These are phyloP conservation scores for Caretta caretta DNA, from an alignment of 2,113 vertebrate genomes.

Conservation along the genomic window DNA sequence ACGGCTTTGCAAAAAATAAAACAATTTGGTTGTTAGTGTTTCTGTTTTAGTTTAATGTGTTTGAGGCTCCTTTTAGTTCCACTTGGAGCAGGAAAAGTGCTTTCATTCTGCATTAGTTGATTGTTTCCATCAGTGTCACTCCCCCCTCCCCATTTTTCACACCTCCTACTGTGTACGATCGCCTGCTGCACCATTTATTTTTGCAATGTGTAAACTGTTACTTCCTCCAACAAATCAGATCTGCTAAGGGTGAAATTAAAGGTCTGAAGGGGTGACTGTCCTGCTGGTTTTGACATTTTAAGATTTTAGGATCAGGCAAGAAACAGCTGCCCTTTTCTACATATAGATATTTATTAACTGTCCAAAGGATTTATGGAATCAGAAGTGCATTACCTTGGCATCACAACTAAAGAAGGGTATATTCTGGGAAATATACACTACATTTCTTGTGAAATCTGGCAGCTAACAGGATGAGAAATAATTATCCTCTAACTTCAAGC, in stretches of 20 bases:
- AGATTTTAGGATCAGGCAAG: slow-evolving; percentile 1
- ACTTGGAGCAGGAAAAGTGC: slow-evolving; percentile 57
- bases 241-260: slow-evolving; percentile 64
- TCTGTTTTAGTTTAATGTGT: slow-evolving; percentile 63
- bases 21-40: not conserved
- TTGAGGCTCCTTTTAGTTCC: slow-evolving; percentile 68
- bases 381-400: slow-evolving; percentile 50
- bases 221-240: slow-evolving; percentile 74
- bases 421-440: slow-evolving; percentile 30
- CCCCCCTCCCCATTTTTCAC: slow-evolving; percentile 67
- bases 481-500: slow-evolving; percentile 29
- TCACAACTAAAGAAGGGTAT: slow-evolving; percentile 25
- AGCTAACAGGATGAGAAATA: slow-evolving; percentile 24
- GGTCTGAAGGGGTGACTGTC: slow-evolving; percentile 39
- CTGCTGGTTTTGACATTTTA: slow-evolving; percentile 62
- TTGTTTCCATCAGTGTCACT: slow-evolving; percentile 70
- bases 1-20: not conserved
- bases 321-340: slow-evolving; percentile 26
- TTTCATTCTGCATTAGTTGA: slow-evolving; percentile 71
- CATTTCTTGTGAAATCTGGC: slow-evolving; percentile 25
- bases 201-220: slow-evolving; percentile 73
- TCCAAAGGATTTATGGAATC: slow-evolving; percentile 38
- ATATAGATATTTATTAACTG: slow-evolving; percentile 41
- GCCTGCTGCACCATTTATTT: slow-evolving; percentile 68
- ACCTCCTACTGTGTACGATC: slow-evolving; percentile 70